These are phyloP conservation scores for Podiceps cristatus DNA, from an alignment of 2,113 vertebrate genomes.

Conservation along the genomic window DNA sequence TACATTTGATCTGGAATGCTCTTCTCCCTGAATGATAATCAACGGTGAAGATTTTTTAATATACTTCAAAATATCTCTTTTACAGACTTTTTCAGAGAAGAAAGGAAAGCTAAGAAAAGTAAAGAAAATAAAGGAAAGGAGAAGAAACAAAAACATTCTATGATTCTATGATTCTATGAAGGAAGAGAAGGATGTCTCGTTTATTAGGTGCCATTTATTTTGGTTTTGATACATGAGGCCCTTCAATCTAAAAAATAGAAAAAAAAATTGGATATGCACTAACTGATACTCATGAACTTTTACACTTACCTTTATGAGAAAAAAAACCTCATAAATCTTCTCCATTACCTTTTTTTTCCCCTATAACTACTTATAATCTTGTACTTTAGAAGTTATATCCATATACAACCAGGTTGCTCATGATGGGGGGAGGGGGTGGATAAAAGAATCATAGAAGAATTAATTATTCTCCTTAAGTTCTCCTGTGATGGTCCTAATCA, in stretches of 20 bases:
- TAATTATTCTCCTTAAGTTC: neutral
- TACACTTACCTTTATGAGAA: neutral
- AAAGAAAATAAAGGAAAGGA: neutral
- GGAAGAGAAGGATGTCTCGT: accelerated
- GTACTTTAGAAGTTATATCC: neutral
- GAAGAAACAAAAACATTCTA: neutral
- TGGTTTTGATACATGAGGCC: neutral
- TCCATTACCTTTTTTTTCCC: neutral
- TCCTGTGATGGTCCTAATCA: neutral
- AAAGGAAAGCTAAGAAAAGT: neutral
- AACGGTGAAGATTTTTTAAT: neutral
- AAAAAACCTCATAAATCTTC: neutral
- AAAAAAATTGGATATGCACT: neutral
- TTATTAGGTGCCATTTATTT: neutral
- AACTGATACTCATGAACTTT: neutral
- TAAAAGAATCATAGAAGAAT: neutral
- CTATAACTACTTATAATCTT: neutral
- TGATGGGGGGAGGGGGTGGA: accelerated
- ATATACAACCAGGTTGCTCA: accelerated
- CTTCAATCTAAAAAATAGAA: neutral
- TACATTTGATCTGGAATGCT: neutral
- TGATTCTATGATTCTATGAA: no score
- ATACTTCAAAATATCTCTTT: neutral
- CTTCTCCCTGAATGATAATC: neutral
- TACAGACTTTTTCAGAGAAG: neutral